Evolutionary conservation across 2,113 vertebrate genomes (phyloP), one percentile per base, ranked within the genome.

Genomic region (Cebidichthys violaceus): DNA sequence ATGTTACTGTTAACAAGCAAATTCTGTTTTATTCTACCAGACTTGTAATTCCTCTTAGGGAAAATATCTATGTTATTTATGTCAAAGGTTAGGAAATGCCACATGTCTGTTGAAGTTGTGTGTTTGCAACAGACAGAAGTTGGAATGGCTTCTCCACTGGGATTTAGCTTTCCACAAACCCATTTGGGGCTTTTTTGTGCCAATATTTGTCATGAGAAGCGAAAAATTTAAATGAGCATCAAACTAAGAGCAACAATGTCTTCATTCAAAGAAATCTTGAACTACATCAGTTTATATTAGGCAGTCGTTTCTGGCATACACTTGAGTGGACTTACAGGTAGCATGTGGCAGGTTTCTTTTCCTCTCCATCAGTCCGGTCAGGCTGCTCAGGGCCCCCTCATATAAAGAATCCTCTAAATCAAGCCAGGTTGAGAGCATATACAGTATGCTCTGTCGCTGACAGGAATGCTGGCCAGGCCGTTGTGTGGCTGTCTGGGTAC

Each of bases 401-500:
- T 70, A 74, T 86, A 89, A 77, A 85, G 77, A 27, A 52, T 77
- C 66, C 66, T 84, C 43, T 66, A 39, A 83, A 88, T 88, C 45
- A 31, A 86, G 82, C 71, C 81, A 66, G 76, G 74, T 70, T 67
- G 54, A 83, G 75, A 75, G 70, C 83, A 7, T 70, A 22, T 72
- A 81, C 61, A 71, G 79, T 39, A 11, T 33, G 71, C 71, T 88
- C 70, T 76, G 61, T 83, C 66, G 18, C 67, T 75, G 79, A 65
- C 81, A 82, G 82, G 78, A 84, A 89, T 82, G 73, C 85, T 37
- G 80, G 69, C 77, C 86, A 60, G 72, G 77, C 78, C 61, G 84
- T 68, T 79, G 84, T 82, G 82, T 74, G 83, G 82, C 84, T 86
- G 83, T 82, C 85, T 78, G 83, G 79, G 81, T 70, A 24, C 70